Conservation (phyloP, 2,113 vertebrate species). For the Myodes glareolus region DNA sequence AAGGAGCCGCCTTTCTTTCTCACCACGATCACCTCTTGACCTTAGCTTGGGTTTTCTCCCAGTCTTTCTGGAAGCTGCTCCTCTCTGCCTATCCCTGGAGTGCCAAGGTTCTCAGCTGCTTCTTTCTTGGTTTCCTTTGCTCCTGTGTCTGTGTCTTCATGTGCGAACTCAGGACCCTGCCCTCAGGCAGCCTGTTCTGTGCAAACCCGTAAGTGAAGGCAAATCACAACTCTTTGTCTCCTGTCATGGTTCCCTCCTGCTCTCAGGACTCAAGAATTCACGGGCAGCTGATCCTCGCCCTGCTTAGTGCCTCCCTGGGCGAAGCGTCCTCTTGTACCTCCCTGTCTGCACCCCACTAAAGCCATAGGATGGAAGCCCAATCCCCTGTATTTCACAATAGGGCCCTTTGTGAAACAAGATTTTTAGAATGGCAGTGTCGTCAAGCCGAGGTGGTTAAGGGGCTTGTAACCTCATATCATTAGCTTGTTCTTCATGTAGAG, state of each 20-base stretch:
- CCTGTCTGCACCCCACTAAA: neutral
- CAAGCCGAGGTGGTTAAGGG: neutral
- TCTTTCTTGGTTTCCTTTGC: neutral
- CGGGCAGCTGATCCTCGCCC: neutral
- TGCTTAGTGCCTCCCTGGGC: neutral
- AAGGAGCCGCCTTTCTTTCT: neutral
- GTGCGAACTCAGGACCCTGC: too few species aligned
- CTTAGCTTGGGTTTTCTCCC: neutral
- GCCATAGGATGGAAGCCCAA: neutral
- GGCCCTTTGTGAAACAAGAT: neutral
- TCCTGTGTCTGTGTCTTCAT: neutral
- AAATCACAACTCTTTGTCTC: neutral
- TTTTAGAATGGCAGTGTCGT: neutral
- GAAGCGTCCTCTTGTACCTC: neutral
- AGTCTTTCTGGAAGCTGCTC: neutral
- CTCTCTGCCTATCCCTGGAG: neutral
- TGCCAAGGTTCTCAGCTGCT: neutral
- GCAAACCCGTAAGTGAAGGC: neutral
- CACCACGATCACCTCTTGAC: too few species aligned
- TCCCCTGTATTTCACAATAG: neutral
- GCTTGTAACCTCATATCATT: neutral
- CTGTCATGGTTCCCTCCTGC: neutral
- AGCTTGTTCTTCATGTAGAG: neutral
- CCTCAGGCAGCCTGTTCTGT: neutral
- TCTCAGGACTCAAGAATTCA: neutral